These are phyloP conservation scores for Ormyrus labotus DNA, from an alignment of 2,888 invertebrate species.

Conservation along the genomic window DNA sequence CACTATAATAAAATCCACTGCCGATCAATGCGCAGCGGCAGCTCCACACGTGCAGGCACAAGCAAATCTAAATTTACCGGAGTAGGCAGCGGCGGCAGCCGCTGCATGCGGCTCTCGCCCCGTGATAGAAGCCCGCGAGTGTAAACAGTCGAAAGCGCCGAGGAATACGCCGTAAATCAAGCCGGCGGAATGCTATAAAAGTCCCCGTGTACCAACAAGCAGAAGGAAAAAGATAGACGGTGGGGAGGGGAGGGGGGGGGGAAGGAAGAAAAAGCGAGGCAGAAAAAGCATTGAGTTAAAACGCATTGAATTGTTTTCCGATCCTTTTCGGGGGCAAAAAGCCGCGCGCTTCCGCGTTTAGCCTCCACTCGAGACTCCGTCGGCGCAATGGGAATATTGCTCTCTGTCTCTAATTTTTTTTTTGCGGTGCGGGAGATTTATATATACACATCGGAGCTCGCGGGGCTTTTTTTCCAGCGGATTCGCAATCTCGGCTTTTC, in stretches of 20 bases:
- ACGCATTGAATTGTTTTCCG: no score
- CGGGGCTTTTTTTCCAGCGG: not conserved
- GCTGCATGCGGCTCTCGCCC: not conserved
- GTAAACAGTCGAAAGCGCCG: slow-evolving; percentile 28
- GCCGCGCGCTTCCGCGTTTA: no score
- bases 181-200: slow-evolving; percentile 44
- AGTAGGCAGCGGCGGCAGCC: not conserved
- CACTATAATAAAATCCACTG: not conserved
- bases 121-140: not conserved
- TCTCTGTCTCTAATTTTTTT: not conserved
- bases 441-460: not conserved
- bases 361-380: no score
- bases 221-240: not conserved
- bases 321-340: no score
- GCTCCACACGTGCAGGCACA: not conserved
- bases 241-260: not conserved
- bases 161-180: slow-evolving; percentile 42
- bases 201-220: slow-evolving; percentile 15
- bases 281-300: not conserved
- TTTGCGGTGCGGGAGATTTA: not conserved
- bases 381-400: not conserved
- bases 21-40: not conserved
- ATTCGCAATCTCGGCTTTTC: not conserved
- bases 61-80: slow-evolving; percentile 24
- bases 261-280: not conserved